Evolutionary conservation across 2,113 vertebrate species (phyloP), one percentile per base, ranked within the genome.

Genomic region (Callipepla californica): DNA sequence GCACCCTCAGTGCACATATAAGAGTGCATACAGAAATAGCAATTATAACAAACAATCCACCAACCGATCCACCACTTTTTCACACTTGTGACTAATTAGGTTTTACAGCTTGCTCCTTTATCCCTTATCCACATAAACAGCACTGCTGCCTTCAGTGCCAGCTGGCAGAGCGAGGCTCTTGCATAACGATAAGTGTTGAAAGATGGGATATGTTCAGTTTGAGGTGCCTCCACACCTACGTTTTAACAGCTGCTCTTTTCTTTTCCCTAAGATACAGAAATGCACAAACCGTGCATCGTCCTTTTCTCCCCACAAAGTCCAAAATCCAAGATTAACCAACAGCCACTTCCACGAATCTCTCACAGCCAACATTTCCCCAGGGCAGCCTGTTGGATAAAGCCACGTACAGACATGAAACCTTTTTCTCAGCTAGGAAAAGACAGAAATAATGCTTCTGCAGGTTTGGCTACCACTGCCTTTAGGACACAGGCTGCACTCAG

Each of bases 191-290:
- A 79, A 77, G 90, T n/a, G 59, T 42, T 95, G 93, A 95, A 94
- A 67, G 90, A 95, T 47, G 5, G 4, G 83, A 1, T 92, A 42
- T 88, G 90, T 66, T 94, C 93, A 88, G 82, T 25, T 11, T 42
- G 92, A 93, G 93, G 92, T 94, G 93, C 93, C 90, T 91, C 87
- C 88, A 90, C 96, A 87, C 80, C 80, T 68, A 92, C 89, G 1
- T 22, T 48, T 69, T 21, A 58, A 63, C 68, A 83, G 92, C 88
- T 95, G 94, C 92, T 93, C 93, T 95, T 95, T 92, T 94, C 85
- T 78, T 80, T 83, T 58, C 70, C 87, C 59, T 14, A 6, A 83
- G 72, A 90, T 57, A 88, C 32, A 86, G 22, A 77, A 85, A 90
- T 4, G 40, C 69, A 90, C 65, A 32, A 67, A 63, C 44, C 22